These are phyloP conservation scores for Coregonus ussuriensis DNA, from an alignment of 2,797 vertebrate genomes.

Conservation along the genomic window DNA sequence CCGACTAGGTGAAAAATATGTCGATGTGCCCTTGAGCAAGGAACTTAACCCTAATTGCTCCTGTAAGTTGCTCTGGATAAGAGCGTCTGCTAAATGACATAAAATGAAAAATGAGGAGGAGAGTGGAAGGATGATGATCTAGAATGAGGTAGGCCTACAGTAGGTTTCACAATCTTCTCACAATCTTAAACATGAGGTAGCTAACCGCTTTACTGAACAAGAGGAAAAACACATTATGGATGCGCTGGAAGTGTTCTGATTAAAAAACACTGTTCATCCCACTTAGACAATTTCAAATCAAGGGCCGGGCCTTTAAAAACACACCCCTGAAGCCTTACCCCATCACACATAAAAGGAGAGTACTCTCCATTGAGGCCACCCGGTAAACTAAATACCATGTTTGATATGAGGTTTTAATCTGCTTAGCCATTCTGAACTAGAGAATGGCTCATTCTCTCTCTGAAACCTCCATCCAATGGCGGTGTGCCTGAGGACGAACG, in stretches of 20 bases:
- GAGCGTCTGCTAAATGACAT: too few relatives aligned
- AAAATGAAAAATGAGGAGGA: too few relatives aligned
- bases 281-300: slow-evolving; percentile 70
- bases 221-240: slow-evolving; percentile 30
- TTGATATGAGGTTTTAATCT: slow-evolving; percentile 84
- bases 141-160: slow-evolving; percentile 27
- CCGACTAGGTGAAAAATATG: too few relatives aligned
- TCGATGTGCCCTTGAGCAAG: too few relatives aligned
- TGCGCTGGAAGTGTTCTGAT: slow-evolving; percentile 70
- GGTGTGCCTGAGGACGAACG: slow-evolving; percentile 77
- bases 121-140: not conserved
- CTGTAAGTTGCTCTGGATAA: too few relatives aligned
- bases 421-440: slow-evolving; percentile 82
- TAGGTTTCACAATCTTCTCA: slow-evolving; percentile 53
- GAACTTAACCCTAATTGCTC: too few relatives aligned
- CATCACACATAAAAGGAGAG: slow-evolving; percentile 75
- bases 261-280: slow-evolving; percentile 79
- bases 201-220: slow-evolving; percentile 57
- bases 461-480: slow-evolving; percentile 75
- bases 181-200: slow-evolving; percentile 66
- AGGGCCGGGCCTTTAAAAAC: slow-evolving; percentile 76
- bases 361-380: slow-evolving; percentile 77
- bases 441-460: slow-evolving; percentile 80
- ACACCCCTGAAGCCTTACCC: slow-evolving; percentile 68
- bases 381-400: slow-evolving; percentile 77